Conservation (phyloP, 1,140 invertebrate genomes). For the Plectus sambesii region DNA sequence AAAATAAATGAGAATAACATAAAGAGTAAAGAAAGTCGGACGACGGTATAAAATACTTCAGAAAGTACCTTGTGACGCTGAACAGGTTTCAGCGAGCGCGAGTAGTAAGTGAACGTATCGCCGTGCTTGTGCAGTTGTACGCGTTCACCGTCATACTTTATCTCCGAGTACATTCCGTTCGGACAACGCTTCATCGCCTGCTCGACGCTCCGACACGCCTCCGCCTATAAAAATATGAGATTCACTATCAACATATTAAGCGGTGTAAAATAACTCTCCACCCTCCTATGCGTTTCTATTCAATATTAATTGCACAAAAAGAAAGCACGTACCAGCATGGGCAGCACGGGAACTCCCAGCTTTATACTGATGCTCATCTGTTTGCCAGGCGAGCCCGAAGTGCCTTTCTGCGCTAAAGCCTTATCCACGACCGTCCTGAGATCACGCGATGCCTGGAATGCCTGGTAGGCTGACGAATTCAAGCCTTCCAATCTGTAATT, state of each 20-base stretch:
- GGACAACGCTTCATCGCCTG: conserved; percentile 81
- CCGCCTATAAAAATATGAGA: conserved; percentile 57
- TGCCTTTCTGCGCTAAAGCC: conserved; percentile 38
- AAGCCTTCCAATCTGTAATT: conserved; percentile 59
- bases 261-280: neutral
- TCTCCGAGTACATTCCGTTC: conserved; percentile 64
- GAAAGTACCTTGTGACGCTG: conserved; percentile 67
- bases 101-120: conserved; percentile 46
- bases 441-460: conserved; percentile 71
- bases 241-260: conserved; percentile 13
- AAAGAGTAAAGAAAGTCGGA: neutral
- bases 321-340: conserved; percentile 65
- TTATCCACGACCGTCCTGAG: conserved; percentile 61
- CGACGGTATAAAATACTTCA: neutral
- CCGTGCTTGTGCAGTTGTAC: conserved; percentile 49
- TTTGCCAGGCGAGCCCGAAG: conserved; percentile 16
- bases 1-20: neutral
- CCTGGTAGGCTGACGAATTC: conserved; percentile 69
- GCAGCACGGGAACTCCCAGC: conserved; percentile 67
- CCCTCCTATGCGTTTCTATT: too few relatives aligned
- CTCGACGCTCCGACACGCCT: conserved; percentile 75
- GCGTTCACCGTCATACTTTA: conserved; percentile 50
- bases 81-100: conserved; percentile 65
- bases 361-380: conserved; percentile 45
- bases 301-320: too few relatives aligned